phyloP scores from a whole-genome alignment of 2,113 vertebrate genomes.

The Miniopterus natalensis region DNA sequence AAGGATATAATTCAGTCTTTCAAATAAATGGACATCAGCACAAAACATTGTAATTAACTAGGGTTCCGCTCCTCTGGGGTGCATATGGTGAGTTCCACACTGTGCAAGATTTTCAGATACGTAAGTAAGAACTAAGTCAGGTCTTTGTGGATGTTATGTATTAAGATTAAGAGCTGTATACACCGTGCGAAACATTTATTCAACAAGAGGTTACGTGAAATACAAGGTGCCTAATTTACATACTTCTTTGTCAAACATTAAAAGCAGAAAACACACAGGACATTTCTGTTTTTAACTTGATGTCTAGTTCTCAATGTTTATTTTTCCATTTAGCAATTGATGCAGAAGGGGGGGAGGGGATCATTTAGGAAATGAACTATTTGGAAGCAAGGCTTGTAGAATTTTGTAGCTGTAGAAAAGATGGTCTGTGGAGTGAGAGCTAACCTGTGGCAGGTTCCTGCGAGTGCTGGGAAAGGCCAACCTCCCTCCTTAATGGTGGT shows the following conservation, averaged over 20 bases:
- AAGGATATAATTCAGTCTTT: neutral
- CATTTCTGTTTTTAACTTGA: slow-evolving; percentile 27
- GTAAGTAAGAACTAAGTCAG: neutral
- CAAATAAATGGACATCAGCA: neutral
- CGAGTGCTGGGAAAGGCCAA: neutral
- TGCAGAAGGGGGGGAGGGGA: neutral
- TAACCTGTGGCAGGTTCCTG: neutral
- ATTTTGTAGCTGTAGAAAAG: neutral
- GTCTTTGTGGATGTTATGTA: neutral
- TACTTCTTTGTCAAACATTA: neutral
- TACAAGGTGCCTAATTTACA: neutral
- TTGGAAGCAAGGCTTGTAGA: neutral
- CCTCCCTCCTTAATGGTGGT: neutral
- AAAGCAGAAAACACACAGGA: neutral
- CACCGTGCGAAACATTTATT: neutral
- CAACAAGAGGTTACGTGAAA: neutral
- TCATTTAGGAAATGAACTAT: neutral
- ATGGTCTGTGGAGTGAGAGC: neutral
- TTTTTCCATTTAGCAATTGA: neutral
- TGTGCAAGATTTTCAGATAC: neutral
- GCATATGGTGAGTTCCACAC: fast-evolving
- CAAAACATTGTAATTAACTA: neutral
- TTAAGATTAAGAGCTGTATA: neutral
- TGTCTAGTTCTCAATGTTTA: neutral
- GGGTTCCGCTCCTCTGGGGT: neutral